Conservation (phyloP, 2,888 invertebrate species). For the Nephrotoma guestfalica region DNA sequence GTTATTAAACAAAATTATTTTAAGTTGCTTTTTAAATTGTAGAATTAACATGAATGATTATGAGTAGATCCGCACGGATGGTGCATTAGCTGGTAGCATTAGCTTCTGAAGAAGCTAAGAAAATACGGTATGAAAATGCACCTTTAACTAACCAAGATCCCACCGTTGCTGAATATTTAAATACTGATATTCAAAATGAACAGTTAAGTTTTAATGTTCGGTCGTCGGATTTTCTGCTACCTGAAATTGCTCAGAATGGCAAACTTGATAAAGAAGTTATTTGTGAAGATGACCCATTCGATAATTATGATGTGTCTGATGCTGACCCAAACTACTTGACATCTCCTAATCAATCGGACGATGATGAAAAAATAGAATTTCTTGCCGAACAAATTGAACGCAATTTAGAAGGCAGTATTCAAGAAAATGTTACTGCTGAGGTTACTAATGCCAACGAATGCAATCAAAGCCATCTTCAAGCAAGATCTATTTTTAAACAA, state of each 20-base stretch:
- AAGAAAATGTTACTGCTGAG: neutral
- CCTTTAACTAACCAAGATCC: neutral
- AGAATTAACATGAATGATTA: no score
- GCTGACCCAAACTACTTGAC: no score
- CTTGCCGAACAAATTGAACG: no score
- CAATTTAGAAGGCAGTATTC: no score
- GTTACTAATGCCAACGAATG: neutral
- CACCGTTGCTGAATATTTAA: neutral
- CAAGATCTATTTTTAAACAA: neutral
- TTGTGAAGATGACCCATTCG: neutral
- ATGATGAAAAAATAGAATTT: no score
- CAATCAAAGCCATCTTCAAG: neutral
- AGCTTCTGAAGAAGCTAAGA: neutral
- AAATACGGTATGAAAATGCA: neutral
- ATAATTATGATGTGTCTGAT: no score
- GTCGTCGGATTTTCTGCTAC: neutral
- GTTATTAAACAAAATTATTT: no score
- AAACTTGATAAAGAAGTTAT: neutral
- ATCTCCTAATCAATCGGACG: no score
- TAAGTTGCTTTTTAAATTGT: no score
- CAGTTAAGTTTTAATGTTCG: neutral
- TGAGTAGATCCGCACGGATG: no score
- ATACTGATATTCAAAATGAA: neutral
- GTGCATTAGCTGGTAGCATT: no score
- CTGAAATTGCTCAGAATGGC: neutral